Evolutionary conservation across 1,140 invertebrate species (phyloP).

Genomic region (Caenorhabditis brenneri): DNA sequence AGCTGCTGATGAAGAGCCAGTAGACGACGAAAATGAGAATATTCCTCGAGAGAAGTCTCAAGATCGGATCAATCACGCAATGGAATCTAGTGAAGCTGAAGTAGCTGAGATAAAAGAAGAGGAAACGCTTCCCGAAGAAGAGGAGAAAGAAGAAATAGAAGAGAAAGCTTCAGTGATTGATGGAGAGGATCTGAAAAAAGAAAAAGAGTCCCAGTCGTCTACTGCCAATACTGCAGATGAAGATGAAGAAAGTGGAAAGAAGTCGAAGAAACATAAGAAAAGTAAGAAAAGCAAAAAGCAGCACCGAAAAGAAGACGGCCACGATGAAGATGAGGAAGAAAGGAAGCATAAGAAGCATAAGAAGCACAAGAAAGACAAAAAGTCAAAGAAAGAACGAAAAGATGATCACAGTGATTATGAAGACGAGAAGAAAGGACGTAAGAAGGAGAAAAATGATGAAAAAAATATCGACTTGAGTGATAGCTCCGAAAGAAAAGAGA

Average conservation of each 20-base stretch:
- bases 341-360: constrained; percentile 47
- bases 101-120: constrained; percentile 1
- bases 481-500: constrained; percentile 19
- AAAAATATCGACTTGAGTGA: background rate
- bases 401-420: constrained; percentile 29
- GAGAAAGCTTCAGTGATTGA: background rate
- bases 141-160: background rate
- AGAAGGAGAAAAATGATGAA: background rate
- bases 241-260: constrained; percentile 5
- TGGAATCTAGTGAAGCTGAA: constrained; percentile 20
- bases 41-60: background rate
- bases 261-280: background rate
- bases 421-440: constrained; percentile 32
- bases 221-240: background rate
- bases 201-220: background rate
- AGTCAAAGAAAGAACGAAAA: constrained; percentile 44
- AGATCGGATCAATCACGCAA: background rate
- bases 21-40: background rate
- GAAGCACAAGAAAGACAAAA: constrained; percentile 53
- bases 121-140: background rate
- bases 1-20: constrained; percentile 14
- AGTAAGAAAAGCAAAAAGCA: background rate
- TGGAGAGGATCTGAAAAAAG: background rate
- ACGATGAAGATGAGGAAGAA: background rate
- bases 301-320: background rate